Evolutionary conservation across 1,140 invertebrate species (phyloP), one percentile per base, ranked within the genome.

Genomic region (Dinothrombium tinctorium): DNA sequence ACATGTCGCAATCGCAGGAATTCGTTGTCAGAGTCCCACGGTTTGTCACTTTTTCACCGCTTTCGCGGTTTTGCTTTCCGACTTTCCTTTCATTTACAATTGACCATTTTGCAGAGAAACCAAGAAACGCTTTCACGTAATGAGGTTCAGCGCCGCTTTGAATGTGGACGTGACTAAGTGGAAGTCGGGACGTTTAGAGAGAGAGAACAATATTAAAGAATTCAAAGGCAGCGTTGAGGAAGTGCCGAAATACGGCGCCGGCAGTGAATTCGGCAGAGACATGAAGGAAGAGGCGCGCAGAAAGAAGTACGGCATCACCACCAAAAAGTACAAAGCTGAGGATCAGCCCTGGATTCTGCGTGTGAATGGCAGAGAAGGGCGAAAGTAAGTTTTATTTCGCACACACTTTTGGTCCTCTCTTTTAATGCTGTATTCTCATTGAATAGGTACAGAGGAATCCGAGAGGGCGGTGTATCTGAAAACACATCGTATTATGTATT

Each of bases 401-500:
- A 22, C 11, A 22, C 15, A n/a, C 6, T 25, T 15, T 11, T 29
- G 28, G 3, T 31, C 4, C 26, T 38, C 2, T 24, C 23, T 38
- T 23, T 12, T n/a, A 11, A 23, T 23, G 8, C 25, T 23, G 9
- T n/a, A 21, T 1, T 28, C 9, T 15, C 6, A 28, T 55, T 40
- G 48, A 53, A 19, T 50, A 76, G 74, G 49, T 76, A 67, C 52
- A 80, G 75, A 62, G 78, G 82, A 12, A 78, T 82, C 19, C 63
- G 81, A 25, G 87, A 94, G 61, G 89, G 89, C 14, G 84, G 86
- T 32, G 75, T 96, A 0, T 72, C 76, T 28, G 84, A 90, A 57
- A 95, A 95, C 60, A 77, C 86, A 1, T 76, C 84, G 0, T 95
- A 92, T 57, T 95, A 89, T 56, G 81, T 95, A 6, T 95, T 95